Conservation (phyloP, 2,113 vertebrate genomes). For the Cinclus mexicanus region DNA sequence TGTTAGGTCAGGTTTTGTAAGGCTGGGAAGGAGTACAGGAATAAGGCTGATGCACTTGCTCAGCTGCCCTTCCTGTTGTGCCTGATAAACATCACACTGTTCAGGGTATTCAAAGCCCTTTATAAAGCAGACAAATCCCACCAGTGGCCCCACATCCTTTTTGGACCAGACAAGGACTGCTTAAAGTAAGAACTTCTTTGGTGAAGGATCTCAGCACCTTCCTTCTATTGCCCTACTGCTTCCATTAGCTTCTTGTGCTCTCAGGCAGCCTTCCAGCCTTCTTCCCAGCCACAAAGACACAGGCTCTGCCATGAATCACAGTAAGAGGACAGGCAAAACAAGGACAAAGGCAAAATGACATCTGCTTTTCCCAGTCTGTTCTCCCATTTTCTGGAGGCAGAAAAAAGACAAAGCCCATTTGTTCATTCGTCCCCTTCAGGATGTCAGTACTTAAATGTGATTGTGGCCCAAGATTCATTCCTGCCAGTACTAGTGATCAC, state of each 20-base stretch:
- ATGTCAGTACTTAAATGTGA: background rate
- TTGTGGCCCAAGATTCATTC: background rate
- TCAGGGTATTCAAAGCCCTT: background rate
- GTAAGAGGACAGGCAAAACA: background rate
- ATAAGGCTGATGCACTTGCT: background rate
- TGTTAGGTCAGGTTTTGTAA: background rate
- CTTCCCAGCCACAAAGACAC: background rate
- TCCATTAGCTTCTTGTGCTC: background rate
- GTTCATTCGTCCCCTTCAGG: background rate
- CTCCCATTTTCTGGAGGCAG: background rate
- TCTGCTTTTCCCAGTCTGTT: background rate
- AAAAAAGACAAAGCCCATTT: background rate
- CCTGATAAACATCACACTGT: background rate
- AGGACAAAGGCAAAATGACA: background rate
- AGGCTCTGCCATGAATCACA: background rate
- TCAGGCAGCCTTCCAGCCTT: background rate
- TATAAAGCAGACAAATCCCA: background rate
- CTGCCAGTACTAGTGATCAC: background rate
- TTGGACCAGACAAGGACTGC: background rate
- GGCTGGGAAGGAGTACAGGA: background rate
- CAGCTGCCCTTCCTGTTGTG: accelerated
- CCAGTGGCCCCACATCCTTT: background rate
- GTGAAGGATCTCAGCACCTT: background rate
- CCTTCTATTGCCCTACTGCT: background rate
- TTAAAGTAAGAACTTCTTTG: background rate